These are phyloP conservation scores for Acrocephalus scirpaceus DNA, from an alignment of 2,797 vertebrate genomes.

Conservation along the genomic window DNA sequence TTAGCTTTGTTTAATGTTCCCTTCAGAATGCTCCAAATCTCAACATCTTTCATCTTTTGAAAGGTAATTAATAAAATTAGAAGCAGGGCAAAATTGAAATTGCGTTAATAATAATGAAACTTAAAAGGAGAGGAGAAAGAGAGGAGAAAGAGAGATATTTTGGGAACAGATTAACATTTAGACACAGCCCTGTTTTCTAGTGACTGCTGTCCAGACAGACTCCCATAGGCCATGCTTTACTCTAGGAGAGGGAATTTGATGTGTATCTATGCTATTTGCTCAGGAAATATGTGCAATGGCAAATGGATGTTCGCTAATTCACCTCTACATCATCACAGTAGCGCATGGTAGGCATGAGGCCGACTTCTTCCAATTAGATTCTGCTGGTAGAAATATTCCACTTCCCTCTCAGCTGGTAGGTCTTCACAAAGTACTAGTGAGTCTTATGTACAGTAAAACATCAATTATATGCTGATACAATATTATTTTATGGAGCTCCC, in stretches of 20 bases:
- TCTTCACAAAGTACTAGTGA: background rate
- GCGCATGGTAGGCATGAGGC: background rate
- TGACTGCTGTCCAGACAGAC: background rate
- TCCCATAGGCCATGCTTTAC: background rate
- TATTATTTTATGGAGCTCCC: background rate
- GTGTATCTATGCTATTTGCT: background rate
- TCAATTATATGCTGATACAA: slow-evolving; percentile 16
- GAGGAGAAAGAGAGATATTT: background rate
- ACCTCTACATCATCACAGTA: slow-evolving; percentile 7
- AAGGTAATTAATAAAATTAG: background rate
- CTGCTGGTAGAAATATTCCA: slow-evolving; percentile 4
- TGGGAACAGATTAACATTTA: background rate
- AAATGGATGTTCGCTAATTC: slow-evolving; percentile 12
- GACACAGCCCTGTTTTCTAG: background rate
- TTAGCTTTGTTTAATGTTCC: background rate
- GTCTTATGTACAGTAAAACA: background rate
- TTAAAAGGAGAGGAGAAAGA: background rate
- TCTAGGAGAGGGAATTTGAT: background rate
- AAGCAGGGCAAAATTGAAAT: background rate
- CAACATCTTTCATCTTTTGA: background rate
- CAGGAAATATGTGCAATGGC: background rate
- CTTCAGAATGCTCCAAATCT: background rate
- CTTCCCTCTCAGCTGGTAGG: slow-evolving; percentile 22
- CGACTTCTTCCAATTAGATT: slow-evolving; percentile 29
- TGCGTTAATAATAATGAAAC: background rate